Conservation (phyloP, 1,140 invertebrate genomes). For the Hylaeus volcanicus region DNA sequence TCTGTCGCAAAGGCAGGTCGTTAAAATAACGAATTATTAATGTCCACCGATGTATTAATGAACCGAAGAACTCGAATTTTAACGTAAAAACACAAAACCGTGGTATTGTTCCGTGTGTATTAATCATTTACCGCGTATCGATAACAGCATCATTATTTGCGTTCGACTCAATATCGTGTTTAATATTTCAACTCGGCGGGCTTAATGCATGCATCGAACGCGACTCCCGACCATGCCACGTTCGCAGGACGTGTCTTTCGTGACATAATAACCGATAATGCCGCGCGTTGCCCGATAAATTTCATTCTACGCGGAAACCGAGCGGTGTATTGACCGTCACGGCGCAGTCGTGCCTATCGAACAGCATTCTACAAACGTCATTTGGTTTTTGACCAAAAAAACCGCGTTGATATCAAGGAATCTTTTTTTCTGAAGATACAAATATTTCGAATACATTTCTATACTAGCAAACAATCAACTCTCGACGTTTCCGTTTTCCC, state of each 20-base stretch:
- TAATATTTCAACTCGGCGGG: slow-evolving; percentile 28
- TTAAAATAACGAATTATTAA: background rate
- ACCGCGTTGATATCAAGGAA: too few species aligned
- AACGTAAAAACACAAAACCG: background rate
- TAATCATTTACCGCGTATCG: slow-evolving; percentile 11
- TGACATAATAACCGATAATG: slow-evolving; percentile 48
- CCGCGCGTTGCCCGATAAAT: slow-evolving; percentile 25
- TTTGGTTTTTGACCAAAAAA: background rate
- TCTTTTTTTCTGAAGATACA: too few species aligned
- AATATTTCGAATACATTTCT: too few species aligned
- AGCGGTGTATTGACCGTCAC: slow-evolving; percentile 13
- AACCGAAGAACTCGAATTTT: background rate
- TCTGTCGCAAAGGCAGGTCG: background rate
- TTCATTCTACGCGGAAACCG: slow-evolving; percentile 27
- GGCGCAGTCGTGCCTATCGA: background rate
- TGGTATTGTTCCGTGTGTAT: background rate
- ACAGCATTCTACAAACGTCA: slow-evolving; percentile 16
- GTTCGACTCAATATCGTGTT: slow-evolving; percentile 18
- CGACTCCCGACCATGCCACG: background rate
- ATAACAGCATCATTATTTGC: slow-evolving; percentile 31
- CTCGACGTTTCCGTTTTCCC: too few species aligned
- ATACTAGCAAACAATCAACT: too few species aligned
- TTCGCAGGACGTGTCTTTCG: slow-evolving; percentile 28
- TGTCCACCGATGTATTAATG: background rate
- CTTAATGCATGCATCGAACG: slow-evolving; percentile 17